A percentile compares a stretch with the other conserved stretches of the same genome.
Evolutionary conservation across 2,888 invertebrate genomes (phyloP).

Genomic region (Agriopis leucophaearia): DNA sequence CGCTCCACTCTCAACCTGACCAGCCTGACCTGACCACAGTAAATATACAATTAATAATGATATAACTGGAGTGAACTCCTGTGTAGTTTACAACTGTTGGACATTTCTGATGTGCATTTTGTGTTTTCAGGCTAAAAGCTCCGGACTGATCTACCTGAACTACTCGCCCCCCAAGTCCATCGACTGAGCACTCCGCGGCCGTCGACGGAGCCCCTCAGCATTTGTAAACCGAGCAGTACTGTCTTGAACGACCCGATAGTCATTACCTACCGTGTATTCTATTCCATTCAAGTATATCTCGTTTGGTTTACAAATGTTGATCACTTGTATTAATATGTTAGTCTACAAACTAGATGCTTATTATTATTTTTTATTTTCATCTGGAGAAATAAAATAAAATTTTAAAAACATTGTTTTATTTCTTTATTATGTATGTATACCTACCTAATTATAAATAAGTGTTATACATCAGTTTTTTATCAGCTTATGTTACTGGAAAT

Average conservation of each 20-base stretch:
- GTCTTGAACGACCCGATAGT: neutral
- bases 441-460: neutral
- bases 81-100: neutral
- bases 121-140: conserved; percentile 85
- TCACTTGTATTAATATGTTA: conserved; percentile 9
- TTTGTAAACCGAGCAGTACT: conserved; percentile 20
- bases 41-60: too few relatives aligned
- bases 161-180: conserved; percentile 86
- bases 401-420: conserved; percentile 21
- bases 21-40: too few relatives aligned
- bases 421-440: neutral
- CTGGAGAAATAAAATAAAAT: conserved; percentile 30
- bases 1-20: too few relatives aligned
- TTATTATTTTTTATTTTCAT: conserved; percentile 20
- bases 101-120: neutral
- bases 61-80: neutral
- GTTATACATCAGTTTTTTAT: too few relatives aligned
- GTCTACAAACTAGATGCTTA: conserved; percentile 26
- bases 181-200: conserved; percentile 69
- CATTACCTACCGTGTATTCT: neutral
- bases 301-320: conserved; percentile 23
- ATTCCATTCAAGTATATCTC: neutral
- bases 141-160: conserved; percentile 88
- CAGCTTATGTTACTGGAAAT: too few relatives aligned
- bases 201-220: neutral